These are phyloP conservation scores for Polia nebulosa DNA, from an alignment of 2,888 invertebrate species.

Conservation along the genomic window DNA sequence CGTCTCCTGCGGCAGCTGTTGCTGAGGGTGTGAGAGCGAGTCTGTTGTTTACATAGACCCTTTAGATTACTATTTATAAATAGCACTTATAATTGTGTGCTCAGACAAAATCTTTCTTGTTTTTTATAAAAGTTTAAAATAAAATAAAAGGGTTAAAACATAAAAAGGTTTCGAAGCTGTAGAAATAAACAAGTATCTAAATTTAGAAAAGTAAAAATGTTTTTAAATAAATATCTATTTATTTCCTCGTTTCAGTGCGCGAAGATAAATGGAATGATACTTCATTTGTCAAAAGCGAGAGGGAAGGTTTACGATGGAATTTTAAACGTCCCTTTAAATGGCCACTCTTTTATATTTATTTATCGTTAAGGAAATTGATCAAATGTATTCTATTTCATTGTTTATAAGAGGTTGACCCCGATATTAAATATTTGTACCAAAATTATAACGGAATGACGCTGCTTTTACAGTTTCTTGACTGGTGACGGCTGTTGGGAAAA, in stretches of 20 bases:
- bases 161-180: background rate
- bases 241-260: constrained; percentile 13
- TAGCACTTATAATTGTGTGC: too few species aligned
- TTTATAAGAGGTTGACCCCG: background rate
- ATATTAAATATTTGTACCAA: constrained; percentile 9
- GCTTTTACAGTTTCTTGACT: background rate
- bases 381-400: constrained; percentile 31
- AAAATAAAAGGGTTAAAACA: background rate
- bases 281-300: constrained; percentile 55
- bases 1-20: too few species aligned
- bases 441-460: constrained; percentile 7
- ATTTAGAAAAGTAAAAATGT: constrained; percentile 7
- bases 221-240: constrained; percentile 27
- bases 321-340: constrained; percentile 36
- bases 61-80: too few species aligned
- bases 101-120: too few species aligned
- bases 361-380: constrained; percentile 19
- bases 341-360: constrained; percentile 35
- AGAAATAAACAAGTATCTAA: background rate
- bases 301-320: constrained; percentile 41
- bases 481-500: background rate
- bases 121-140: too few species aligned
- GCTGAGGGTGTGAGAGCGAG: too few species aligned
- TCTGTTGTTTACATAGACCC: too few species aligned
- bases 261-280: constrained; percentile 52